Conservation (phyloP, 2,113 vertebrate genomes). For the Noctilio leporinus region DNA sequence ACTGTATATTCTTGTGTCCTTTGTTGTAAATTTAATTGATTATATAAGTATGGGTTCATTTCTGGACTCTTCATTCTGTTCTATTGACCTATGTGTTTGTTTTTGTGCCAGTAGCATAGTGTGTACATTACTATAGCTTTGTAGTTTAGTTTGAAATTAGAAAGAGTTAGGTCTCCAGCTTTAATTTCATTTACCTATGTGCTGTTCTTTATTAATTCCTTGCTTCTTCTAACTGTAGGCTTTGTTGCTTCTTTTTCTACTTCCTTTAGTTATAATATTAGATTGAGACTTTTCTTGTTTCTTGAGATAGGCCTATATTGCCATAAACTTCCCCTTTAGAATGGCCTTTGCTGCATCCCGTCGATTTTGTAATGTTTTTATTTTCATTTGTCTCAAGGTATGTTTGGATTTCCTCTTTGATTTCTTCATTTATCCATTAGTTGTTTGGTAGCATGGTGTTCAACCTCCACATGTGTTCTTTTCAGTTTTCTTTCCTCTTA, state of each 20-base stretch:
- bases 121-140: neutral
- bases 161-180: neutral
- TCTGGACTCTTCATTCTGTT: neutral
- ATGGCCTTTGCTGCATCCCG: neutral
- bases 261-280: neutral
- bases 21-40: neutral
- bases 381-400: neutral
- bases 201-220: neutral
- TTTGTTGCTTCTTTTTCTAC: neutral
- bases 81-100: neutral
- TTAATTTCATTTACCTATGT: neutral
- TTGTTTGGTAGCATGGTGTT: neutral
- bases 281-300: neutral
- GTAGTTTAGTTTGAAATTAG: neutral
- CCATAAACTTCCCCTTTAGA: neutral
- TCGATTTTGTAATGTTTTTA: neutral
- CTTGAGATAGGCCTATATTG: neutral
- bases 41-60: neutral
- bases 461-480: neutral
- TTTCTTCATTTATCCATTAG: neutral
- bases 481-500: neutral
- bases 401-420: neutral
- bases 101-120: neutral
- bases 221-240: neutral
- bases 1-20: neutral